Percentiles rank a stretch among this genome's conserved stretches.
Conservation (phyloP, 2,113 vertebrate genomes). For the Ictalurus punctatus region DNA sequence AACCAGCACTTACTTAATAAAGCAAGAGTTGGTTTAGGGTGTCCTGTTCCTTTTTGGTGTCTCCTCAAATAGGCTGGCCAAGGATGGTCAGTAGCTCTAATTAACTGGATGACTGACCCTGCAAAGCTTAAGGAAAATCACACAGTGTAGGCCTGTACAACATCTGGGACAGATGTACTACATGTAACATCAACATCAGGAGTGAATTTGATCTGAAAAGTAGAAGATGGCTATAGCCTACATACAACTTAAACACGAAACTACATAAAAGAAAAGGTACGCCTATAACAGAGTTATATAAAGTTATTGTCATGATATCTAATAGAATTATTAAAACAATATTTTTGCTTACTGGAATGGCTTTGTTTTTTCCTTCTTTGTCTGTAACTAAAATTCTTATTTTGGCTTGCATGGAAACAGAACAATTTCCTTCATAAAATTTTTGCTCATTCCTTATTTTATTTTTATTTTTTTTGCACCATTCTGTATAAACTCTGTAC, state of each 20-base stretch:
- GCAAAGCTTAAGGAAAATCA: background rate
- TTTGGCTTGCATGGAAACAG: background rate
- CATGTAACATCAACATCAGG: background rate
- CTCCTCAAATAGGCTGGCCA: background rate
- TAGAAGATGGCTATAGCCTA: background rate
- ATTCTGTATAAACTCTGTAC: too few relatives aligned
- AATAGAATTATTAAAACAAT: background rate
- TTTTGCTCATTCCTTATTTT: too few relatives aligned
- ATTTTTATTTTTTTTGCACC: too few relatives aligned
- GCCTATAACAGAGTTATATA: background rate
- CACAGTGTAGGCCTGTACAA: background rate
- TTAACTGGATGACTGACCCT: background rate
- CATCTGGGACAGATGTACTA: background rate
- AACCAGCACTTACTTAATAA: slow-evolving; percentile 1
- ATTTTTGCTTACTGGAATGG: background rate
- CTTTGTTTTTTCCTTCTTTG: background rate
- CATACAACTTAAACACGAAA: background rate
- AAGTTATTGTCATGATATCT: background rate
- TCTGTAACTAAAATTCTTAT: background rate
- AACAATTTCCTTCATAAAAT: background rate
- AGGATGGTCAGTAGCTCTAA: background rate
- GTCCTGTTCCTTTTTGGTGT: slow-evolving; percentile 2
- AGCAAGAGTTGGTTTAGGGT: slow-evolving; percentile 2
- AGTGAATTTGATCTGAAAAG: background rate
- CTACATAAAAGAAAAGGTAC: background rate